Evolutionary conservation across 2,113 vertebrate species (phyloP).

Genomic region (Callorhinus ursinus): DNA sequence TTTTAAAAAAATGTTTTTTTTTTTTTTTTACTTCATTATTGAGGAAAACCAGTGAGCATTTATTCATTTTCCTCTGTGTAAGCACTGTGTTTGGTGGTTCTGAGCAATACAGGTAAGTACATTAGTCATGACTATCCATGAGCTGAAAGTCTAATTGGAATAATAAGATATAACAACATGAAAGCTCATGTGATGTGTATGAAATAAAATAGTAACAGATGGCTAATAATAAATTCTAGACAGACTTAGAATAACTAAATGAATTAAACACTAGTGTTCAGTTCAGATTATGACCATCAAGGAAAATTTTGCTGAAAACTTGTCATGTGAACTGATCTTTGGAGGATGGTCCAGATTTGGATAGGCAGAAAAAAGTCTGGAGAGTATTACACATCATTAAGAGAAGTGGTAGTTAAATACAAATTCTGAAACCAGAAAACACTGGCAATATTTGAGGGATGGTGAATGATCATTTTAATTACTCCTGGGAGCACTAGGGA

Average conservation of each 20-base stretch:
- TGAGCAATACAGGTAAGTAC: not conserved
- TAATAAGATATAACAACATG: not conserved
- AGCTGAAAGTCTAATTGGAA: not conserved
- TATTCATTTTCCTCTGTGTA: not conserved
- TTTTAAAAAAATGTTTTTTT: no score
- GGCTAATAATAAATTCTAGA: not conserved
- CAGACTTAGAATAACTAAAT: not conserved
- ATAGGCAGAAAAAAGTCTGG: not conserved
- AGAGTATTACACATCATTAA: not conserved
- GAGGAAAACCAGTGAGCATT: not conserved
- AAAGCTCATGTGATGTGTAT: not conserved
- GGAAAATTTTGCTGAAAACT: not conserved
- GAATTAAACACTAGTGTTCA: not conserved
- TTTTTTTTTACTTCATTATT: not conserved
- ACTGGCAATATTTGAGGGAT: not conserved
- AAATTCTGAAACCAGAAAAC: not conserved
- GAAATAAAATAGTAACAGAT: constrained; percentile 10
- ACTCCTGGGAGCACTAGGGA: not conserved
- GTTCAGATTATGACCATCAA: not conserved
- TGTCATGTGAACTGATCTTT: not conserved
- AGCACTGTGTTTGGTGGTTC: not conserved
- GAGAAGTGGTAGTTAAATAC: not conserved
- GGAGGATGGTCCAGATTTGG: not conserved
- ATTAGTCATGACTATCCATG: not conserved
- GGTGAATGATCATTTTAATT: not conserved